These are phyloP conservation scores for Neosilurus hyrtlii DNA, from an alignment of 2,797 vertebrate genomes.

Conservation along the genomic window DNA sequence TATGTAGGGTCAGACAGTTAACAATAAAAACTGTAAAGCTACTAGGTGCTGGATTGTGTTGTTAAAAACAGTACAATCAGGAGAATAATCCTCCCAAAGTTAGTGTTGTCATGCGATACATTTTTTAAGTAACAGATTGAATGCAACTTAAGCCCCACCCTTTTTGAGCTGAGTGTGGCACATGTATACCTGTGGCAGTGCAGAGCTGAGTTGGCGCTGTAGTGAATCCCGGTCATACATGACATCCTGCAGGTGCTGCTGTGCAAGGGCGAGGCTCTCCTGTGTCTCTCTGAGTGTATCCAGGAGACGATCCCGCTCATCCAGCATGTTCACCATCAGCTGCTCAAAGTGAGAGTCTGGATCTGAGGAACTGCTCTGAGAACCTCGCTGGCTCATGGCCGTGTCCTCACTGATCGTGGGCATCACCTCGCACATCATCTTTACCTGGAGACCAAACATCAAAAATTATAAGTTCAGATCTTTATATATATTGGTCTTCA, in stretches of 20 bases:
- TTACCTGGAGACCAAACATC: constrained; percentile 63
- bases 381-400: constrained; percentile 93
- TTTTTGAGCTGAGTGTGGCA: neutral
- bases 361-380: constrained; percentile 93
- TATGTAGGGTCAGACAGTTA: neutral
- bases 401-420: constrained; percentile 96
- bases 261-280: constrained; percentile 90
- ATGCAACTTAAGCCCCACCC: neutral
- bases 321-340: constrained; percentile 99
- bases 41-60: neutral
- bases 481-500: neutral
- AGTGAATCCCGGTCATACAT: constrained; percentile 95
- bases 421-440: constrained; percentile 95
- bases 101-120: neutral
- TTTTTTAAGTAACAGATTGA: neutral
- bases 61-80: neutral
- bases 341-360: constrained; percentile 98
- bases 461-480: neutral
- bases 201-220: constrained; percentile 95
- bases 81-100: neutral
- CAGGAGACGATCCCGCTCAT: constrained; percentile 94
- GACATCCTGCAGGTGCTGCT: constrained; percentile 95
- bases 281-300: constrained; percentile 96
- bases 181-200: constrained; percentile 87
- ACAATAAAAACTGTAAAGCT: neutral